Base-by-base conservation (phyloP, 2,888 invertebrate species). In the Oithona nana region DNA sequence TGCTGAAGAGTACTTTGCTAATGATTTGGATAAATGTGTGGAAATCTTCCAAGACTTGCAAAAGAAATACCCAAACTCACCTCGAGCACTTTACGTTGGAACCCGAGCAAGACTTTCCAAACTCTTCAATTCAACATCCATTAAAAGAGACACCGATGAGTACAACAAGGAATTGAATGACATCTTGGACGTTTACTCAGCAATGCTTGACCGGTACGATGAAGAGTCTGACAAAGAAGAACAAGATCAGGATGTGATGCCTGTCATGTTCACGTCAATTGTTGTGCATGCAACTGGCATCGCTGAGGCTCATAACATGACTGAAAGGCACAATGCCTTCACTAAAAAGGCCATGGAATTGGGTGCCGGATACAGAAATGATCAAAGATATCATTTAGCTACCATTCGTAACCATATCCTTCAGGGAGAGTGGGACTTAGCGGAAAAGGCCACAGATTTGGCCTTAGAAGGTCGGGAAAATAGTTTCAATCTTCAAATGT, bases 1-100 rank as follows among this genome's bases (percentile, higher is more conserved):
- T n/a, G 59, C 59, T 8, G 59, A 59, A n/a, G 59, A 59, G 11
- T 28, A 50, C 49, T 50, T 59, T 49, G 28, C 28, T 28, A n/a
- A 59, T 49, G 49, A 59, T 3, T 24, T 16, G 16, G n/a, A 48
- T 11, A 13, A 59, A 50, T 49, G 50, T 8, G 4, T 59, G 11
- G 20, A 4, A n/a, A 16, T 24, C 13, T 59, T 59, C 3, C 26
- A 59, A 8, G 28, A 24, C 8, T 50, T 59, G 24, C 28, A 49
- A 26, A 24, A 59, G 2, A 24, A 20, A 3, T 26, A 54, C 26
- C 54, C 54, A 4, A 3, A 54, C 2, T 54, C 54, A 24, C 24
- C 54, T 26, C 20, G 54, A 54, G 54, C 54, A 24, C 26, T 54
- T 26, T 54, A 54, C 26, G 16, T 26, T 2, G 16, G 22, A 11